Evolutionary conservation across 2,113 vertebrate genomes (phyloP).

Genomic region (Leiothrix lutea): DNA sequence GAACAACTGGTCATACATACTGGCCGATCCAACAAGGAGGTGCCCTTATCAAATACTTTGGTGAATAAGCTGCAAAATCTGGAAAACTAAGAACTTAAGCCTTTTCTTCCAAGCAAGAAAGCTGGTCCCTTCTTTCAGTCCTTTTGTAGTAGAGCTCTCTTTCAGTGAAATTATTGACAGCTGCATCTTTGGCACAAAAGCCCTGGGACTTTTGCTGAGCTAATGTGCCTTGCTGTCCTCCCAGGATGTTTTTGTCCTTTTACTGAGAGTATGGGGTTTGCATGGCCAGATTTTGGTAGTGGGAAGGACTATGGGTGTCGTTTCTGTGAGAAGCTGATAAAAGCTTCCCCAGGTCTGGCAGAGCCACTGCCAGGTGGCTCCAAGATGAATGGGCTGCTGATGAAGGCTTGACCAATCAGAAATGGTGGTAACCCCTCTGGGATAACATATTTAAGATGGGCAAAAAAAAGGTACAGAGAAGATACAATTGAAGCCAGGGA

Average conservation of each 20-base stretch:
- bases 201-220: not conserved
- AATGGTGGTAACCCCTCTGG: not conserved
- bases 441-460: not conserved
- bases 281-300: not conserved
- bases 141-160: not conserved
- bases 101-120: not conserved
- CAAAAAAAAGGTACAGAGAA: not conserved
- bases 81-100: not conserved
- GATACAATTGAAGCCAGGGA: not conserved
- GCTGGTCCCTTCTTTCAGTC: not conserved
- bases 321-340: not conserved
- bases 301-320: fast-evolving
- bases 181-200: not conserved
- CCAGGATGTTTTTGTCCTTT: not conserved
- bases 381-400: not conserved
- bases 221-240: not conserved
- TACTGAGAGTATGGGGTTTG: not conserved
- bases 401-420: not conserved
- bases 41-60: not conserved
- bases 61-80: not conserved
- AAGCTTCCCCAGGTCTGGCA: not conserved
- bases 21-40: not conserved
- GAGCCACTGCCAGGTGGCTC: not conserved
- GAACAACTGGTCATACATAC: not conserved
- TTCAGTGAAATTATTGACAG: not conserved